Conservation (phyloP, 1,140 invertebrate genomes). For the Steinernema khuongi region DNA sequence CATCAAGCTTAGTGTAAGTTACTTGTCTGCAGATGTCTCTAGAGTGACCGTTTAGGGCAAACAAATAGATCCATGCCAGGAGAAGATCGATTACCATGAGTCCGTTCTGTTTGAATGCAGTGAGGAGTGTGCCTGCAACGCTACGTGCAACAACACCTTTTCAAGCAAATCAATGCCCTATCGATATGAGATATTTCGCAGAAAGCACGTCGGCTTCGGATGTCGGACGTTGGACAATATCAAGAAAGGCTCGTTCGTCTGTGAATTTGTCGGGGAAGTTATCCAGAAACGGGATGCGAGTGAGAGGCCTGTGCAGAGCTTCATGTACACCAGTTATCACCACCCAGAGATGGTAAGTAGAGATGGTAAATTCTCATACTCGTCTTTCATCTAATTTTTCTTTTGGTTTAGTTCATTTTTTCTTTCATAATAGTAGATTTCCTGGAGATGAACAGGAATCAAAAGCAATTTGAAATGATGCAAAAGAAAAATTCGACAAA, state of each 20-base stretch:
- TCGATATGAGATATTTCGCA: constrained; percentile 2
- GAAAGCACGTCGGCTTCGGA: constrained; percentile 19
- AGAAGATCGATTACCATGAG: constrained; percentile 12
- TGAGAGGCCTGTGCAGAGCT: background rate
- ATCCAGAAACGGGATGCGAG: background rate
- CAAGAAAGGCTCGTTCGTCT: constrained; percentile 9
- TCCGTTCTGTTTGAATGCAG: constrained; percentile 19
- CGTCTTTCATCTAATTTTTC: no score
- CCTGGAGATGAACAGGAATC: no score
- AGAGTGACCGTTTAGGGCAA: background rate
- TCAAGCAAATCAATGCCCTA: background rate
- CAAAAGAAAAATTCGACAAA: no score
- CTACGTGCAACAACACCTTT: constrained; percentile 10
- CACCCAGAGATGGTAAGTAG: background rate
- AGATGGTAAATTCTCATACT: no score
- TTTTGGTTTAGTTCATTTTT: no score
- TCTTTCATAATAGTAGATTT: no score
- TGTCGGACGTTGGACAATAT: constrained; percentile 16
- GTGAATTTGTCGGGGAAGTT: constrained; percentile 23
- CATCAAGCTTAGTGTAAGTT: constrained; percentile 13
- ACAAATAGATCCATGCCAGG: background rate
- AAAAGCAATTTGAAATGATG: background rate
- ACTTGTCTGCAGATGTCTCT: background rate
- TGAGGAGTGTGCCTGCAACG: constrained; percentile 19
- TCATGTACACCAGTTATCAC: background rate